Conservation (phyloP, 2,888 invertebrate genomes). For the Blastobasis adustella region DNA sequence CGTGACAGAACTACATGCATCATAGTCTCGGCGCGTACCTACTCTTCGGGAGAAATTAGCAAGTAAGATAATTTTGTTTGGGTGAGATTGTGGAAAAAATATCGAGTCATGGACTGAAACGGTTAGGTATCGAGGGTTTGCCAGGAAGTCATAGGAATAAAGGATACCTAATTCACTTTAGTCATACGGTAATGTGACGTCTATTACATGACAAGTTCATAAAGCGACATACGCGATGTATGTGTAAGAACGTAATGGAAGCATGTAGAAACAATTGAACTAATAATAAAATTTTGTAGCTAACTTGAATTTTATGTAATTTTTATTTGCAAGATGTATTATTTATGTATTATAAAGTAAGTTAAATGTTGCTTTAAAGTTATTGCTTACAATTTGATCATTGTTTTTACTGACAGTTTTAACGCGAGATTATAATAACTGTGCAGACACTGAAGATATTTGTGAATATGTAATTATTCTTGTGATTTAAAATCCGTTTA, state of each 20-base stretch:
- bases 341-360: slow-evolving; percentile 73
- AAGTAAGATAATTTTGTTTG: slow-evolving; percentile 37
- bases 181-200: slow-evolving; percentile 20
- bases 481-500: slow-evolving; percentile 74
- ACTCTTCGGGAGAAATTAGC: slow-evolving; percentile 18
- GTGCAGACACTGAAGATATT: slow-evolving; percentile 60
- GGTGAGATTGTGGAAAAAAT: slow-evolving; percentile 29
- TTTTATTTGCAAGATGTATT: slow-evolving; percentile 71
- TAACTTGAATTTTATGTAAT: slow-evolving; percentile 72
- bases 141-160: slow-evolving; percentile 33
- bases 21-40: no score
- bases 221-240: slow-evolving; percentile 28
- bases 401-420: slow-evolving; percentile 62
- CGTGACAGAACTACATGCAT: not conserved
- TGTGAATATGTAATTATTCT: slow-evolving; percentile 76
- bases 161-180: slow-evolving; percentile 34
- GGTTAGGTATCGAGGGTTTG: slow-evolving; percentile 31
- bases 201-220: slow-evolving; percentile 37
- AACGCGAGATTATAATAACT: slow-evolving; percentile 57
- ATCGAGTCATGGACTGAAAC: slow-evolving; percentile 55
- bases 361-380: slow-evolving; percentile 72
- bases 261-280: slow-evolving; percentile 65
- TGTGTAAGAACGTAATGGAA: slow-evolving; percentile 40
- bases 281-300: slow-evolving; percentile 65
- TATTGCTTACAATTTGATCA: slow-evolving; percentile 60